These are phyloP conservation scores for Phengaris arion DNA, from an alignment of 2,888 invertebrate genomes.

Conservation along the genomic window DNA sequence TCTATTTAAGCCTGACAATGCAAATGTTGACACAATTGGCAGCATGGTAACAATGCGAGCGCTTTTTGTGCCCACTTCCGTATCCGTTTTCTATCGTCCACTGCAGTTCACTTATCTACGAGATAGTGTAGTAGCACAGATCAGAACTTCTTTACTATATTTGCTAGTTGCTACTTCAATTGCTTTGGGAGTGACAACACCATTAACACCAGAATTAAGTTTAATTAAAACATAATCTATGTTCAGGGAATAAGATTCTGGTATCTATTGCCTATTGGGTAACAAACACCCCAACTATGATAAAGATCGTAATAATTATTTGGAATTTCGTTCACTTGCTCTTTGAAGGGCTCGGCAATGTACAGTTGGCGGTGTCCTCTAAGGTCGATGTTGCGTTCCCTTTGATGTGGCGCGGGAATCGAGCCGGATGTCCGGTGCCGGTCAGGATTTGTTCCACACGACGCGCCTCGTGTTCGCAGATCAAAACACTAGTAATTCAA, in stretches of 20 bases:
- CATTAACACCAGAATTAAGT: neutral
- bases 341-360: neutral
- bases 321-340: neutral
- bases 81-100: slow-evolving; percentile 59
- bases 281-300: too few relatives aligned
- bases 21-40: slow-evolving; percentile 30
- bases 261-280: too few relatives aligned
- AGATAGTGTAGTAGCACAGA: neutral
- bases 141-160: neutral
- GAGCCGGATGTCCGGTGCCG: slow-evolving; percentile 80
- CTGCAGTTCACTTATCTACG: slow-evolving; percentile 66
- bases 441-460: slow-evolving; percentile 79
- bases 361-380: slow-evolving; percentile 37
- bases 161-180: neutral
- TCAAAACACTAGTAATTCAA: slow-evolving; percentile 39
- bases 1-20: neutral
- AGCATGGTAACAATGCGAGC: slow-evolving; percentile 50
- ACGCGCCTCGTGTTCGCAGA: slow-evolving; percentile 53
- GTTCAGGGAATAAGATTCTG: too few relatives aligned
- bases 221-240: too few relatives aligned
- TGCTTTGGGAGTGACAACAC: neutral
- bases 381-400: slow-evolving; percentile 67
- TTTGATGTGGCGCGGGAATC: slow-evolving; percentile 78
- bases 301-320: neutral
- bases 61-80: slow-evolving; percentile 61